phyloP scores from a whole-genome alignment of 2,797 vertebrate species.

The Pseudochirops cupreus region DNA sequence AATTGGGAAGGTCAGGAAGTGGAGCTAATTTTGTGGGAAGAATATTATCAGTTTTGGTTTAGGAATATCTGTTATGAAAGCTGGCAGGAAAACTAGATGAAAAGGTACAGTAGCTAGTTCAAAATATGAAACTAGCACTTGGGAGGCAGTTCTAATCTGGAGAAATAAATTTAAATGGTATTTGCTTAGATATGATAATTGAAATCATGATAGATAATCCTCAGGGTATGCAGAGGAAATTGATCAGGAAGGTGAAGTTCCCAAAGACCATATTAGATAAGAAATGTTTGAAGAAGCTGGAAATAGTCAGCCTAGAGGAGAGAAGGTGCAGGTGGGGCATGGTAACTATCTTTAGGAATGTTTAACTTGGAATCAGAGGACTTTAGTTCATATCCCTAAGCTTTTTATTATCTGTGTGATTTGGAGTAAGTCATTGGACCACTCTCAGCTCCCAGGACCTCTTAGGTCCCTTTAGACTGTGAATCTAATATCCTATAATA shows the following conservation, averaged over 20 bases:
- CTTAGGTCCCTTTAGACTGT: neutral
- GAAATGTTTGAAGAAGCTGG: neutral
- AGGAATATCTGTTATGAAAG: slow-evolving; percentile 19
- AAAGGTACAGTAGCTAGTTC: neutral
- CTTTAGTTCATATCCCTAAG: neutral
- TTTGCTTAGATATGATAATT: neutral
- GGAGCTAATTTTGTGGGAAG: neutral
- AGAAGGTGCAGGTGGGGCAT: neutral
- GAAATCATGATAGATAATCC: neutral
- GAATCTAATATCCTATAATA: neutral
- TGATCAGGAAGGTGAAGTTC: neutral
- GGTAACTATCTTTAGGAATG: neutral
- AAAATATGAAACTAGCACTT: slow-evolving; percentile 33
- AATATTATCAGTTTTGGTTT: slow-evolving; percentile 37
- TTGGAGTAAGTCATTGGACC: neutral
- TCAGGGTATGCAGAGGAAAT: neutral
- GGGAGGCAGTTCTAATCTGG: neutral
- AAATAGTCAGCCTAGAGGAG: neutral
- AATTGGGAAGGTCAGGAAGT: slow-evolving; percentile 25
- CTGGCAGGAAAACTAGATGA: neutral
- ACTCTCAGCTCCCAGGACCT: neutral
- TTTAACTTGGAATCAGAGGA: neutral
- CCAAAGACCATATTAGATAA: too few species aligned
- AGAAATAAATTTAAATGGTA: neutral
- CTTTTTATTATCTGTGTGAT: neutral